Base-by-base conservation (phyloP, 2,113 vertebrate species). In the Delphinus delphis region DNA sequence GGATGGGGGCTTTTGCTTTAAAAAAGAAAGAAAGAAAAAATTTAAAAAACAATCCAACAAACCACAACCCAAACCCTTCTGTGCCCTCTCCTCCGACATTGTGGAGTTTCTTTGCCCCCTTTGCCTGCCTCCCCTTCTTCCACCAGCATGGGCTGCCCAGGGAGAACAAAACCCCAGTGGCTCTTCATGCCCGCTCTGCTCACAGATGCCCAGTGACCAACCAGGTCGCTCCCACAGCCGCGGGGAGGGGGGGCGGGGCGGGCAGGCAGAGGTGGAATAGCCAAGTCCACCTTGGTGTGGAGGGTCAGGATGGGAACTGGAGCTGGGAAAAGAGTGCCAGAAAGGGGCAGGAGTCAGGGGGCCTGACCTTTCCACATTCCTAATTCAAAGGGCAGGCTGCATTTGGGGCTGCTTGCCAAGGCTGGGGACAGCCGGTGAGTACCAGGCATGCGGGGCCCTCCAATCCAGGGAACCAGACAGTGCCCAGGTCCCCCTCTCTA, bases 1-100 rank as follows among this genome's bases (percentile, higher is more conserved):
- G 98, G 98, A 98, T 95, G 95, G 97, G 97, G 98, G 96, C 70
- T 95, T 97, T 97, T 98, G 97, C 77, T 95, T 95, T 74, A 82
- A 79, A 96, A 92, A 94, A 89, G 67, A 70, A 89, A 67, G 33
- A 65, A 47, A 62, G 44, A 89, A 90, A 96, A 73, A 97, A 90
- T 67, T 5, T 88, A 96, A 90, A 97, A 68, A 62, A 85, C 80
- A 81, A 68, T 89, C 84, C 71, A 68, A 71, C 63, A 76, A 65
- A 53, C 60, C 93, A 70, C 87, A 85, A n/a, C 36, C 82, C 92
- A 58, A 44, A 96, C 44, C 68, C 58, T 76, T 93, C 80, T 26
- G 74, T 47, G 50, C 26, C 50, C 33, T 53, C 44, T 80, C 31
- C 53, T 91, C 36, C 73, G 21, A n/a, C 62, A 6, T n/a, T 13